A percentile compares a stretch with the other conserved stretches of the same genome.
Evolutionary conservation across 2,797 vertebrate species (phyloP).

Genomic region (Meda fulgida): DNA sequence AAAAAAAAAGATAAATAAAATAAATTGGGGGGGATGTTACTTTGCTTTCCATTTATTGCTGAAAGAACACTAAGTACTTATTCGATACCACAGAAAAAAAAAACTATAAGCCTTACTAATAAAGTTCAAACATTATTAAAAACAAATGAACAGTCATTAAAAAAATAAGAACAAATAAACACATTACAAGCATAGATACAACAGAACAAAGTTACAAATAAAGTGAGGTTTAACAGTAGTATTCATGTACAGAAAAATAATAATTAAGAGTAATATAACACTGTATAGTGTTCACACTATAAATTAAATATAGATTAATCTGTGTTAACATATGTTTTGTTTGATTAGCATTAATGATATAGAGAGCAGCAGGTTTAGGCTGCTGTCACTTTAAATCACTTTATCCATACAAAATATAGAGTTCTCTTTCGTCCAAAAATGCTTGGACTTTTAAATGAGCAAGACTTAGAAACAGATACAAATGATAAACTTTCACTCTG

Average conservation of each 20-base stretch:
- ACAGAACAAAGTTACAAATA: neutral
- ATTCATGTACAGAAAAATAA: no score
- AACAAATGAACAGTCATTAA: neutral
- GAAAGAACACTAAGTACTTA: no score
- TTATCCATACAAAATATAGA: neutral
- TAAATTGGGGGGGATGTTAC: no score
- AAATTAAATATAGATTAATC: no score
- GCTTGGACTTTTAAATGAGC: neutral
- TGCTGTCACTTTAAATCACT: neutral
- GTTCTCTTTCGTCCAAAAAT: neutral
- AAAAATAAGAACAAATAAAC: neutral
- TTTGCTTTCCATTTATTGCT: no score
- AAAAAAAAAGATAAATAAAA: no score
- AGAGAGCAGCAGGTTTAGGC: neutral
- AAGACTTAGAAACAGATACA: neutral
- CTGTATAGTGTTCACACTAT: no score
- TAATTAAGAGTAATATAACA: no score
- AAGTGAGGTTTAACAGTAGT: neutral
- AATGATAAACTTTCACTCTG: neutral
- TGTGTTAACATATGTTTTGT: neutral
- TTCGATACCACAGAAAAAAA: no score
- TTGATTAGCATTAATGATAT: neutral
- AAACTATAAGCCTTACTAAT: no score
- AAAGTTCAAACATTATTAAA: neutral
- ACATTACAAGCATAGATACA: no score